Evolutionary conservation across 1,140 invertebrate species (phyloP).

Genomic region (Armadillidium nasatum): DNA sequence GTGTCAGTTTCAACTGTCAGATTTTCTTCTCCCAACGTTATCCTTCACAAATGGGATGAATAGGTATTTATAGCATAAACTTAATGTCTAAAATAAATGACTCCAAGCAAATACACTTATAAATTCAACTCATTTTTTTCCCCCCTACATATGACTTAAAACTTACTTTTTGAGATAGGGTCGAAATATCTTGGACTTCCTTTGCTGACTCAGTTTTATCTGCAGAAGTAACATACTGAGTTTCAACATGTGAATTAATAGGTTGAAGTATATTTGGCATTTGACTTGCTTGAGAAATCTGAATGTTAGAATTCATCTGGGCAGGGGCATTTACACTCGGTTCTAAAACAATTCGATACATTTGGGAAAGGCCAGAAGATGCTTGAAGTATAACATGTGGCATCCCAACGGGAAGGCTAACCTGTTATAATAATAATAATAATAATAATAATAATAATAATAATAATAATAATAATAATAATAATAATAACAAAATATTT

Average conservation of each 20-base stretch:
- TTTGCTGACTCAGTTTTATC: background rate
- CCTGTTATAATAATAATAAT: conserved; percentile 24
- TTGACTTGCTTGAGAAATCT: background rate
- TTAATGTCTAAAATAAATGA: too few species aligned
- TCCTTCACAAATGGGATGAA: too few species aligned
- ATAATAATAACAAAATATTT: background rate
- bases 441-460: too few species aligned
- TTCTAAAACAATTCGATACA: conserved; percentile 39
- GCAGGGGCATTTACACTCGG: conserved; percentile 27
- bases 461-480: too few species aligned
- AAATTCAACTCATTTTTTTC: too few species aligned
- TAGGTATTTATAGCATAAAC: too few species aligned
- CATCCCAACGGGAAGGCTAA: conserved; percentile 38
- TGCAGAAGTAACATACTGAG: background rate
- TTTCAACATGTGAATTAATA: background rate
- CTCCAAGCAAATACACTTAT: too few species aligned
- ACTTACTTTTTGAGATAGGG: too few species aligned
- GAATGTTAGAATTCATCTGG: background rate
- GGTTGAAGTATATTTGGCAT: background rate
- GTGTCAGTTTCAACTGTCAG: background rate
- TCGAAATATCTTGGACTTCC: too few species aligned
- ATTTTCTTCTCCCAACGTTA: background rate
- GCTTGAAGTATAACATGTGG: conserved; percentile 36
- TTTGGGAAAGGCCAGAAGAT: conserved; percentile 33
- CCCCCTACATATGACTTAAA: too few species aligned